Conservation (phyloP, 2,797 vertebrate genomes). For the Hippoglossus hippoglossus region DNA sequence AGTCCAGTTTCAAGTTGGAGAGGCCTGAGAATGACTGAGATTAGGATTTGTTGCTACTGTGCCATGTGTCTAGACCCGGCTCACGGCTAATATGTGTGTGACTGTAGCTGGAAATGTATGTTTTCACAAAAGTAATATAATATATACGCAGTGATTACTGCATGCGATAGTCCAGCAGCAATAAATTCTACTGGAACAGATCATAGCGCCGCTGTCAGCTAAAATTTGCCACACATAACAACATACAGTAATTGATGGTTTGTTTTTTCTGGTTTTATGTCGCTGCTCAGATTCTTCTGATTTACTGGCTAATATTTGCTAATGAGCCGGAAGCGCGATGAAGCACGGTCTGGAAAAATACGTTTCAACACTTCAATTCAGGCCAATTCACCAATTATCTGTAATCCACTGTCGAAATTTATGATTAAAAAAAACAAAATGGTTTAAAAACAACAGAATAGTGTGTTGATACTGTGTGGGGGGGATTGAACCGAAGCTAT, state of each 20-base stretch:
- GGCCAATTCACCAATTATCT: constrained; percentile 1
- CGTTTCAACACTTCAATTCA: background rate
- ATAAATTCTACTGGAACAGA: constrained; percentile 5
- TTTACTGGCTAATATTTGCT: constrained; percentile 37
- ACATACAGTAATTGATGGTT: constrained; percentile 20
- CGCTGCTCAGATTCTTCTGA: constrained; percentile 24
- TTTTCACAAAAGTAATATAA: constrained; percentile 28
- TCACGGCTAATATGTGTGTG: constrained; percentile 5
- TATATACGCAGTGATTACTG: constrained; percentile 35
- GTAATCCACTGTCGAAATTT: constrained; percentile 16
- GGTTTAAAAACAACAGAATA: background rate
- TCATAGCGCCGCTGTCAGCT: background rate
- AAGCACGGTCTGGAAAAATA: constrained; percentile 26
- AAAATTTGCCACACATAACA: constrained; percentile 4
- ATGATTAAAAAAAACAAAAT: constrained; percentile 7
- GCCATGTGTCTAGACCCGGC: constrained; percentile 50
- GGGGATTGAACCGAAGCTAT: background rate
- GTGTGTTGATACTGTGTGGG: background rate
- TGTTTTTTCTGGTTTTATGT: constrained; percentile 31
- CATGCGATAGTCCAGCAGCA: constrained; percentile 19
- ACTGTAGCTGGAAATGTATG: constrained; percentile 20
- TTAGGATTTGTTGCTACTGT: constrained; percentile 65
- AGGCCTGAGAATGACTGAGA: constrained; percentile 64
- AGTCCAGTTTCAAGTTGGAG: constrained; percentile 68
- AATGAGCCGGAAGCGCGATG: constrained; percentile 19